Evolutionary conservation across 2,797 vertebrate genomes (phyloP).

Genomic region (Melanogrammus aeglefinus): DNA sequence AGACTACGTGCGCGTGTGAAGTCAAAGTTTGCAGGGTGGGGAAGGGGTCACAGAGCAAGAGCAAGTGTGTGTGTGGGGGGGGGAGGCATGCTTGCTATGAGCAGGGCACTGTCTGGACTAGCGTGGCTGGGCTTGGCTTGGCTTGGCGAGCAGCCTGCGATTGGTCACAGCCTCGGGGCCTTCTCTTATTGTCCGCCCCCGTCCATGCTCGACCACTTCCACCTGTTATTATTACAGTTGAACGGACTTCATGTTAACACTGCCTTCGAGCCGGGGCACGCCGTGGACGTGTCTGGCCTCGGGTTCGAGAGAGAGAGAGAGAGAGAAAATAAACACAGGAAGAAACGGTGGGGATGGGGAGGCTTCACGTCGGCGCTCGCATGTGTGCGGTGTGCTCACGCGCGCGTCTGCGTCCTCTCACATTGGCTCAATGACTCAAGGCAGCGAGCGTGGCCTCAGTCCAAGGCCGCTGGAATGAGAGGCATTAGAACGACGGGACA

Average conservation of each 20-base stretch:
- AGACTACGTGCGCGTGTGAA: not conserved
- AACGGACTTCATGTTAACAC: constrained; percentile 50
- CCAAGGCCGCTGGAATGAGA: constrained; percentile 39
- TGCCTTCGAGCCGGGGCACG: not conserved
- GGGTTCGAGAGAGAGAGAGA: not conserved
- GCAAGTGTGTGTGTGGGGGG: too few species aligned
- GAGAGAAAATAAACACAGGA: not conserved
- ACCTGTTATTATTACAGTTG: constrained; percentile 64
- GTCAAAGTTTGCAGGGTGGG: not conserved
- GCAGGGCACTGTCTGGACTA: not conserved
- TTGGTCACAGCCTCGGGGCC: constrained; percentile 42
- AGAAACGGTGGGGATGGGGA: not conserved
- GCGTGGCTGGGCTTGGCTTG: not conserved
- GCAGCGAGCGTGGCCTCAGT: constrained; percentile 57
- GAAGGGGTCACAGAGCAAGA: not conserved
- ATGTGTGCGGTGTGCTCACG: constrained; percentile 32
- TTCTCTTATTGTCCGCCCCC: constrained; percentile 42
- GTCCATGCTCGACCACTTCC: constrained; percentile 43
- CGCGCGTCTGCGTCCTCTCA: constrained; percentile 47
- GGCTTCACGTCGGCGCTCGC: constrained; percentile 4
- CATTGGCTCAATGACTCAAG: constrained; percentile 59
- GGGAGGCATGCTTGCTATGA: not conserved
- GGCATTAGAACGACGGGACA: constrained; percentile 48
- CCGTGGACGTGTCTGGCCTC: too few species aligned
- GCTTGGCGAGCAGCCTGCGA: constrained; percentile 38